These are phyloP conservation scores for Hermatobates lingyangjiaoensis DNA, from an alignment of 1,140 invertebrate species.

Conservation along the genomic window DNA sequence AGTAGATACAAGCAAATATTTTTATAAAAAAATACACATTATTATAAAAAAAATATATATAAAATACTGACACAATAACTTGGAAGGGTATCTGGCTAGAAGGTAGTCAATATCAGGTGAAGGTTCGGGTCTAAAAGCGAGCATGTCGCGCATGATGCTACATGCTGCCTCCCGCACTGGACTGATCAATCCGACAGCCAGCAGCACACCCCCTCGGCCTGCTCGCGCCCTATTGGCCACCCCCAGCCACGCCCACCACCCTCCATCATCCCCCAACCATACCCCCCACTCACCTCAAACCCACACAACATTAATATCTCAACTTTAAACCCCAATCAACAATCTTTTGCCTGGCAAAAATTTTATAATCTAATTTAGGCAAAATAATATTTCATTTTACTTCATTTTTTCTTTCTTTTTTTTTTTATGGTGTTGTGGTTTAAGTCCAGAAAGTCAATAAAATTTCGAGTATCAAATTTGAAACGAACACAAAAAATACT, in stretches of 20 bases:
- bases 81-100: slow-evolving; percentile 10
- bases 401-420: too few species aligned
- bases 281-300: not conserved
- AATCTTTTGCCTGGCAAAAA: too few species aligned
- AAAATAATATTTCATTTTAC: too few species aligned
- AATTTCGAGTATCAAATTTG: too few species aligned
- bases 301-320: too few species aligned
- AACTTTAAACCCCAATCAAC: too few species aligned
- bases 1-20: too few species aligned
- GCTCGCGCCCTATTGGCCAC: not conserved
- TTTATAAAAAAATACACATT: too few species aligned
- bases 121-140: slow-evolving; percentile 8
- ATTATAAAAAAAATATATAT: not conserved
- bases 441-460: too few species aligned
- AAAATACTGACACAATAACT: slow-evolving; percentile 7
- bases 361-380: too few species aligned
- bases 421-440: too few species aligned
- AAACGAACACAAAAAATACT: too few species aligned
- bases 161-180: not conserved
- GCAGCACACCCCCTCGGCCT: not conserved
- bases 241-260: not conserved
- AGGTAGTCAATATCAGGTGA: slow-evolving; percentile 11
- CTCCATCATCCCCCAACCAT: not conserved
- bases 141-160: slow-evolving; percentile 11
- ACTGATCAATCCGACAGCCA: not conserved